Evolutionary conservation across 35 echinoderm and acorn worm genomes (phyloP).

Genomic region (Apostichopus parvimensis): DNA sequence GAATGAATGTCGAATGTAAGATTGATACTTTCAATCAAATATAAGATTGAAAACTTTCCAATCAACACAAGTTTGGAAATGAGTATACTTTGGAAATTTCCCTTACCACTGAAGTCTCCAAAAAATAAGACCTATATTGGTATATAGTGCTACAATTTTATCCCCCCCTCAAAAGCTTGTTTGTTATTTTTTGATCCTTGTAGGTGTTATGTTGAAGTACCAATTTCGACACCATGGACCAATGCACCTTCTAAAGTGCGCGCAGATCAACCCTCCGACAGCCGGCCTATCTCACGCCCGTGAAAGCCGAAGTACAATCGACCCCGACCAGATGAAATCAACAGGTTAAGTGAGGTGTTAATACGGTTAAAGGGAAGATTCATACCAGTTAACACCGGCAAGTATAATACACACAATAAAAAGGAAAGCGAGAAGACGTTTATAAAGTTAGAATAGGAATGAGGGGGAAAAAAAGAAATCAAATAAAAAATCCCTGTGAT

Average conservation of each 20-base stretch:
- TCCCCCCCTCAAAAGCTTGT: neutral
- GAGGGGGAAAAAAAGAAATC: neutral
- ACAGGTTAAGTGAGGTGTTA: slow-evolving; percentile 7
- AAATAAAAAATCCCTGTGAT: neutral
- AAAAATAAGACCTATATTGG: no score
- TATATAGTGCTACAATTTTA: no score
- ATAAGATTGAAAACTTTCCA: no score
- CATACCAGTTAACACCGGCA: neutral
- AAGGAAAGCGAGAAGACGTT: neutral
- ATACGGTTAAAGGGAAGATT: neutral
- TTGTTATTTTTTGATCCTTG: slow-evolving; percentile 12
- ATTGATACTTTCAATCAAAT: no score
- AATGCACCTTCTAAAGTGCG: slow-evolving; percentile 12
- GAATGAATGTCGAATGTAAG: no score
- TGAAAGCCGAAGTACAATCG: slow-evolving; percentile 1
- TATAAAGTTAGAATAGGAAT: neutral
- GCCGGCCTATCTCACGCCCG: slow-evolving; percentile 1
- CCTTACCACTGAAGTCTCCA: no score
- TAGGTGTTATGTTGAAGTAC: slow-evolving; percentile 30
- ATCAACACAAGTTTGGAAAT: no score
- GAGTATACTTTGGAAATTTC: no score
- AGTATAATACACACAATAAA: neutral
- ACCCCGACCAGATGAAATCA: slow-evolving; percentile 23
- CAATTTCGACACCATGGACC: slow-evolving; percentile 3
- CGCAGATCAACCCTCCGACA: slow-evolving; percentile 28